phyloP scores from a whole-genome alignment of 2,888 invertebrate species.

The Eurytoma adleriae region DNA sequence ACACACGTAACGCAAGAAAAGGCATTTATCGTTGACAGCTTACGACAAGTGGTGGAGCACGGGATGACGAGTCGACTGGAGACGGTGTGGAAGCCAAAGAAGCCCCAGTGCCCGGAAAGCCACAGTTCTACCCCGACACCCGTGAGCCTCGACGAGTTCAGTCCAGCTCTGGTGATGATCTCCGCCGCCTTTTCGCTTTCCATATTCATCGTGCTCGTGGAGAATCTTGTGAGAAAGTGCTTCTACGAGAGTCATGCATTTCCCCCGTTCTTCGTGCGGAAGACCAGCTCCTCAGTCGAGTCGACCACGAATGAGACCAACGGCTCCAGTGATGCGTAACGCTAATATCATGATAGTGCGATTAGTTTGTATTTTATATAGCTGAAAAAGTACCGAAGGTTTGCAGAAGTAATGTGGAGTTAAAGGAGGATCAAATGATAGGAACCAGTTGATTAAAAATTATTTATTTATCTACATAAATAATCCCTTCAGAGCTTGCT shows the following conservation, averaged over 20 bases:
- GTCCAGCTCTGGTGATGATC: constrained; percentile 65
- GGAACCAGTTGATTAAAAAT: too few species aligned
- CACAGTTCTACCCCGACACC: constrained; percentile 65
- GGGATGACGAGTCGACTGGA: constrained; percentile 62
- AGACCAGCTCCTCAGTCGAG: neutral
- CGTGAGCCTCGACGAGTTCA: constrained; percentile 65
- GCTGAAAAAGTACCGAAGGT: too few species aligned
- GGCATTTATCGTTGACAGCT: constrained; percentile 52
- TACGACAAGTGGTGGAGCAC: constrained; percentile 65
- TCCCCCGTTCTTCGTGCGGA: neutral
- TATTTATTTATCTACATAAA: too few species aligned
- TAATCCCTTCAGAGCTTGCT: too few species aligned
- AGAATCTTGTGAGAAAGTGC: constrained; percentile 54
- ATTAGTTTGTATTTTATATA: too few species aligned
- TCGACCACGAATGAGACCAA: neutral
- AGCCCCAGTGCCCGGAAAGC: constrained; percentile 66
- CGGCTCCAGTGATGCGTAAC: too few species aligned
- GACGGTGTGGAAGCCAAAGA: constrained; percentile 63
- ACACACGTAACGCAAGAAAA: neutral
- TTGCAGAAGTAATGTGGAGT: too few species aligned
- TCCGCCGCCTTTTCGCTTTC: constrained; percentile 59
- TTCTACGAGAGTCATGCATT: neutral
- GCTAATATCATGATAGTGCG: too few species aligned
- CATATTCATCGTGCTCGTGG: constrained; percentile 59
- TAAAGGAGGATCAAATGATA: too few species aligned